These are phyloP conservation scores for Trichonephila inaurata DNA, from an alignment of 1,140 invertebrate species.

Conservation along the genomic window DNA sequence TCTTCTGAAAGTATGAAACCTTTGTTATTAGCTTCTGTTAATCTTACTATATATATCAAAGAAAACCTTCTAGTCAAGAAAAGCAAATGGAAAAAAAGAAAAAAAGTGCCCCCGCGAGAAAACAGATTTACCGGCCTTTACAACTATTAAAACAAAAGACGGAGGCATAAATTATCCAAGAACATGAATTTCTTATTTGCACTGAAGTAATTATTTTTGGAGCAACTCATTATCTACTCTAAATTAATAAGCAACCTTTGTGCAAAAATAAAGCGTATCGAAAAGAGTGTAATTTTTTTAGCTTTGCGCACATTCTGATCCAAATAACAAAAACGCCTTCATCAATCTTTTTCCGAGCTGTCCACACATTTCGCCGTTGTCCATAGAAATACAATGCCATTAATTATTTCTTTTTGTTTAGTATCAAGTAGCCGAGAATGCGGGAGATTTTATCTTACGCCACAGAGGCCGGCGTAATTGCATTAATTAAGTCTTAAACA, in stretches of 20 bases:
- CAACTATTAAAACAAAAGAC: no score
- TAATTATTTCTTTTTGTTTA: conserved; percentile 3
- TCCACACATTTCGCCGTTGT: background rate
- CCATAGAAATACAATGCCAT: background rate
- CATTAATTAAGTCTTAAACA: conserved; percentile 6
- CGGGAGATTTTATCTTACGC: background rate
- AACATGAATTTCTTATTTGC: no score
- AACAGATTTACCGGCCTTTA: no score
- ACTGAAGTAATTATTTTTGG: no score
- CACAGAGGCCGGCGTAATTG: background rate
- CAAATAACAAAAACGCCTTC: background rate
- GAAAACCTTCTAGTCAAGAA: no score
- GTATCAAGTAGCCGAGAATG: background rate
- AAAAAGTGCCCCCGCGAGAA: no score
- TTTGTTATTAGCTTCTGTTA: no score
- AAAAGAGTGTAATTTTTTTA: background rate
- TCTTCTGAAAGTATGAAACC: no score
- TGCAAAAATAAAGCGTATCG: background rate
- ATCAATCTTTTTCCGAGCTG: conserved; percentile 9
- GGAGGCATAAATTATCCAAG: no score
- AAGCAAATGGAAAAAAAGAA: no score
- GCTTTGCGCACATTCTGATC: background rate
- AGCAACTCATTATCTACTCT: background rate
- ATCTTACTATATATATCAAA: no score
- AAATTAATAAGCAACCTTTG: conserved; percentile 1